These are phyloP conservation scores for Ranitomeya variabilis DNA, from an alignment of 2,113 vertebrate species.

Conservation along the genomic window DNA sequence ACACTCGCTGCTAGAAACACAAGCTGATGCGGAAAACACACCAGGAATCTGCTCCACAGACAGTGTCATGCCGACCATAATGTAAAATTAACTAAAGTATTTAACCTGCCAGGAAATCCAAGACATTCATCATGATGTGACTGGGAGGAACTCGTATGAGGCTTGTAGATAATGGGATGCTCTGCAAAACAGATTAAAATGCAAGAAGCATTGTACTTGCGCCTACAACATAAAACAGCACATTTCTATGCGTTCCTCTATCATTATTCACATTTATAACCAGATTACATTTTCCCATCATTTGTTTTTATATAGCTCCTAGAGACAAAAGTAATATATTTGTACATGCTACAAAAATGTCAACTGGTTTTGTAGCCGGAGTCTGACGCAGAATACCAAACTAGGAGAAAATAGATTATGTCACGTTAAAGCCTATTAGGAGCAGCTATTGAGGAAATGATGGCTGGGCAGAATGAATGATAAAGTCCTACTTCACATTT, in stretches of 20 bases:
- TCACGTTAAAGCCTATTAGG: slow-evolving; percentile 6
- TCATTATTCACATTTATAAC: neutral
- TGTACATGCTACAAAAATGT: slow-evolving; percentile 8
- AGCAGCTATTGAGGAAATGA: neutral
- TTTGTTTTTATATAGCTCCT: neutral
- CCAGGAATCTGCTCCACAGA: slow-evolving; percentile 55
- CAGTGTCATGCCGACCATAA: slow-evolving; percentile 57
- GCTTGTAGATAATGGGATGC: neutral
- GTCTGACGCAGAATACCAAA: neutral
- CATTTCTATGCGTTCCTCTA: too few species aligned
- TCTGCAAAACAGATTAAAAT: neutral
- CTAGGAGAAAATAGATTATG: slow-evolving; percentile 2
- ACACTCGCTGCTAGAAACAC: slow-evolving; percentile 73
- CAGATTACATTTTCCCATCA: neutral
- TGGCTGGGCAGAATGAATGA: neutral
- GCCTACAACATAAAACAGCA: neutral
- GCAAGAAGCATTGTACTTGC: too few species aligned
- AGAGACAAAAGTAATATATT: slow-evolving; percentile 9
- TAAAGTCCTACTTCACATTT: neutral
- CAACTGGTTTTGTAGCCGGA: neutral
- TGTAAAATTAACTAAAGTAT: slow-evolving; percentile 59
- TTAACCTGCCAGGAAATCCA: slow-evolving; percentile 62
- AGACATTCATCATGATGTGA: slow-evolving; percentile 21
- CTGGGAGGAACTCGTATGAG: neutral
- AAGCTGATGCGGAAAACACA: slow-evolving; percentile 71